Base-by-base conservation (phyloP, 2,888 invertebrate species). In the Neoscelio sp. region DNA sequence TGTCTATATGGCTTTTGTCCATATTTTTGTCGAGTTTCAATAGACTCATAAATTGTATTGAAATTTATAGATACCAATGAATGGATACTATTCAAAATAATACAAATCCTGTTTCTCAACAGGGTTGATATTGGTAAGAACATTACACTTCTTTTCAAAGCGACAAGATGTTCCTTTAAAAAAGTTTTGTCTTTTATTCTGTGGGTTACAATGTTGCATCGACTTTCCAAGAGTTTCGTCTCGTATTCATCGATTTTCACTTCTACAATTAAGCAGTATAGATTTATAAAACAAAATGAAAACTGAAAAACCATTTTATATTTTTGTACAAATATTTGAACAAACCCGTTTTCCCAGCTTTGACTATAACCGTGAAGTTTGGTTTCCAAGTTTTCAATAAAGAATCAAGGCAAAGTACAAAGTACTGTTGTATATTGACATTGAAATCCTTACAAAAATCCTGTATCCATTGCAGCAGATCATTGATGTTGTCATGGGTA, bases 381-480 rank as follows among this genome's bases (percentile, higher is more conserved):
- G 92, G 92, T 80, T 91, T 88, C 92, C 92, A 93, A 12, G 89
- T 88, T 40, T 87, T 83, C 38, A 92, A 77, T 20, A 87, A 71
- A 17, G 84, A 86, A 82, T 89, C 83, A 44, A 92, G 84, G 83
- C 90, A 92, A 10, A 87, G 80, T 20, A 89, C 77, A 18, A 91
- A 88, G 64, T 91, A 90, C 48, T 87, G 85, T 50, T 90, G 87
- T 2, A 86, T 64, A 67, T 91, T 85, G 60, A 92, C 86, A 7
- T 87, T 83, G 81, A 91, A 92, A 85, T 91, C 91, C 1, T 44
- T 15, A 79, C 92, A 92, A 79, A 91, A 92, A 35, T 91, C 89
- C 56, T 87, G 81, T 5, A 92, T 83, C n/a, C 88, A 79, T 5
- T 85, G 70, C 7, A 78, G 13, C 26, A 74, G 56, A 12, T 74